Percentiles rank a stretch among this genome's conserved stretches.
These are phyloP conservation scores for Pocota personata DNA, from an alignment of 2,888 invertebrate species.

Conservation along the genomic window DNA sequence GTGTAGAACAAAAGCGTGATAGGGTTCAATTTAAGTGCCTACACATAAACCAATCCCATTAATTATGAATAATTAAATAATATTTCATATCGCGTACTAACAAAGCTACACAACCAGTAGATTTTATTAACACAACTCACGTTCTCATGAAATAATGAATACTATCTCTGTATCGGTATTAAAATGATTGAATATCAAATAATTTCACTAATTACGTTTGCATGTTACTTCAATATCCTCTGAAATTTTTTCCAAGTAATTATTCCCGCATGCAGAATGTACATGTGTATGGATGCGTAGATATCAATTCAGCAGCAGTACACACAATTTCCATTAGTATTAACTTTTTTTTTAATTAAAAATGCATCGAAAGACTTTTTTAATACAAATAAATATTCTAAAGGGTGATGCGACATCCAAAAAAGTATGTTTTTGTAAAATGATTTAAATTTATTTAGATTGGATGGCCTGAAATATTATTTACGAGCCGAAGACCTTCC, in stretches of 20 bases:
- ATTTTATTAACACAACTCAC: not conserved
- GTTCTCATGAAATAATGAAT: not conserved
- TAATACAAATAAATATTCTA: too few species aligned
- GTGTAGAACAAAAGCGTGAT: not conserved
- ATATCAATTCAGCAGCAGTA: not conserved
- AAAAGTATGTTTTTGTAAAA: too few species aligned
- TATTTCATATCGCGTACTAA: not conserved
- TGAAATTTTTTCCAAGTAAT: not conserved
- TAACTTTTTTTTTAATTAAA: not conserved
- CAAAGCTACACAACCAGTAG: not conserved
- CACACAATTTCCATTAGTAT: not conserved
- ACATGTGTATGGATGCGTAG: not conserved
- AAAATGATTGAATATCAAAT: not conserved
- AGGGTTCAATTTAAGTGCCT: not conserved
- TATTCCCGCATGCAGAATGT: not conserved
- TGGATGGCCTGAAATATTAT: too few species aligned
- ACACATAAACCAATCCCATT: not conserved
- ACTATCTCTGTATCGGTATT: not conserved
- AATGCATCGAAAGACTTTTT: not conserved
- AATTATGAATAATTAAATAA: not conserved
- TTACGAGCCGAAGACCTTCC: too few species aligned
- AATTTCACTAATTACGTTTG: not conserved
- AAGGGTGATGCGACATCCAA: too few species aligned
- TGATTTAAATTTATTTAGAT: too few species aligned
- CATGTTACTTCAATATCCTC: not conserved